Evolutionary conservation across 1,140 invertebrate genomes (phyloP).

Genomic region (Temnothorax longispinosus): DNA sequence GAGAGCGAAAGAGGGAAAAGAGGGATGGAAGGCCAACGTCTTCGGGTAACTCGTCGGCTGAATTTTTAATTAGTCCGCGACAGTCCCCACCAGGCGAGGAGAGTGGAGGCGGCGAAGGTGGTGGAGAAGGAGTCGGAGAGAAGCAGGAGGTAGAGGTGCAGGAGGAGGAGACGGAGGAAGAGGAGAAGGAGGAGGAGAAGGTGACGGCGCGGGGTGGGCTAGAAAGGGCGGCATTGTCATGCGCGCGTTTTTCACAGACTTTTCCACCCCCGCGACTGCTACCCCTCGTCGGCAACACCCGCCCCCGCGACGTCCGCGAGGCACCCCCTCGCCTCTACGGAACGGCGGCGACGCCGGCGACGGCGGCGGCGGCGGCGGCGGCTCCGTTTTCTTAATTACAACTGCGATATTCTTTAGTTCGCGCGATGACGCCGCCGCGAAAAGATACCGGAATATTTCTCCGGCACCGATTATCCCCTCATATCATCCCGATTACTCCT

Average conservation of each 20-base stretch:
- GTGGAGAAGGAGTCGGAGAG: slow-evolving; percentile 44
- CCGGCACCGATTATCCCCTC: slow-evolving; percentile 63
- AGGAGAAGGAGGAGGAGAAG: slow-evolving; percentile 54
- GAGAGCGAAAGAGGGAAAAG: slow-evolving; percentile 59
- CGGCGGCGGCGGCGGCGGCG: slow-evolving; percentile 67
- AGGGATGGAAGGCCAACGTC: slow-evolving; percentile 78
- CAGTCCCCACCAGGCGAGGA: slow-evolving; percentile 70
- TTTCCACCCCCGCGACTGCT: slow-evolving; percentile 82
- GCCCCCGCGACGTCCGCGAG: slow-evolving; percentile 61
- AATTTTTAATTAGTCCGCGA: slow-evolving; percentile 85
- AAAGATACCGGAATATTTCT: slow-evolving; percentile 81
- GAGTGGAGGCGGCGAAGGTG: slow-evolving; percentile 37
- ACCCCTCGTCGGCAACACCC: slow-evolving; percentile 57
- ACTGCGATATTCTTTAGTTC: slow-evolving; percentile 85
- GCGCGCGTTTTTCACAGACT: slow-evolving; percentile 85
- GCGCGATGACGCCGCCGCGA: slow-evolving; percentile 84
- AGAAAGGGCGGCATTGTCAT: slow-evolving; percentile 84
- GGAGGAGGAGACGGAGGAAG: slow-evolving; percentile 22
- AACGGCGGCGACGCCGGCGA: slow-evolving; percentile 53
- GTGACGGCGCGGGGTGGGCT: slow-evolving; percentile 65
- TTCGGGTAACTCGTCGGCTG: slow-evolving; percentile 76
- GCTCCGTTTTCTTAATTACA: slow-evolving; percentile 86
- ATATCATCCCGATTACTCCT: not conserved
- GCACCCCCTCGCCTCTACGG: slow-evolving; percentile 58
- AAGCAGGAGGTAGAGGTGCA: not conserved